These are phyloP conservation scores for Heliconius hortense DNA, from an alignment of 2,888 invertebrate species.

Conservation along the genomic window DNA sequence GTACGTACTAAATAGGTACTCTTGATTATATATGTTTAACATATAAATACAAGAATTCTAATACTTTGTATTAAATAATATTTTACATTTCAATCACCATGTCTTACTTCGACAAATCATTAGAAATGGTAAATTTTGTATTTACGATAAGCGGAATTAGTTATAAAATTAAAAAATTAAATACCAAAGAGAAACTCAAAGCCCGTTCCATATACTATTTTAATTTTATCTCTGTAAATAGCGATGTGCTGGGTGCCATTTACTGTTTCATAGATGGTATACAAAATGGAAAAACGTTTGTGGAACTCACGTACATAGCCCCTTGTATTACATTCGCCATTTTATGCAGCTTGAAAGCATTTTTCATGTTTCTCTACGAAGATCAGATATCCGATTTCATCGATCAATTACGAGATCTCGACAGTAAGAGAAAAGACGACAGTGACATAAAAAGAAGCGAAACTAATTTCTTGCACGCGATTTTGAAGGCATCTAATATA, in stretches of 20 bases:
- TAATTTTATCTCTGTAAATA: background rate
- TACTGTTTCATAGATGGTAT: background rate
- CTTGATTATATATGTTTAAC: background rate
- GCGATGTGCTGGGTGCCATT: background rate
- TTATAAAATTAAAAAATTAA: background rate
- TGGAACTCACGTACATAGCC: background rate
- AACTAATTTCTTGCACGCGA: conserved; percentile 50
- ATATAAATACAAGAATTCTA: background rate
- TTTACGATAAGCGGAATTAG: background rate
- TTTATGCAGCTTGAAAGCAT: background rate
- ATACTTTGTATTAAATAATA: background rate
- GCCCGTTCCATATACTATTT: background rate
- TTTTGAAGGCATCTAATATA: conserved; percentile 52
- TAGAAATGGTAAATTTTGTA: background rate
- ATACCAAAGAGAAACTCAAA: background rate
- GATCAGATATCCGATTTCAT: background rate
- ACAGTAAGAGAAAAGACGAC: background rate
- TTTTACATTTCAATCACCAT: background rate
- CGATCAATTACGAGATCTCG: background rate
- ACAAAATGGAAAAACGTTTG: background rate
- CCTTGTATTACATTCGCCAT: background rate
- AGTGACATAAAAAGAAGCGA: conserved; percentile 43
- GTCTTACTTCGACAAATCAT: background rate
- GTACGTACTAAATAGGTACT: background rate
- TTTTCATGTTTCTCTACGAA: background rate